A percentile compares a stretch with the other conserved stretches of the same genome.
phyloP scores from a whole-genome alignment of 2,888 invertebrate genomes.

The Cancer borealis region DNA sequence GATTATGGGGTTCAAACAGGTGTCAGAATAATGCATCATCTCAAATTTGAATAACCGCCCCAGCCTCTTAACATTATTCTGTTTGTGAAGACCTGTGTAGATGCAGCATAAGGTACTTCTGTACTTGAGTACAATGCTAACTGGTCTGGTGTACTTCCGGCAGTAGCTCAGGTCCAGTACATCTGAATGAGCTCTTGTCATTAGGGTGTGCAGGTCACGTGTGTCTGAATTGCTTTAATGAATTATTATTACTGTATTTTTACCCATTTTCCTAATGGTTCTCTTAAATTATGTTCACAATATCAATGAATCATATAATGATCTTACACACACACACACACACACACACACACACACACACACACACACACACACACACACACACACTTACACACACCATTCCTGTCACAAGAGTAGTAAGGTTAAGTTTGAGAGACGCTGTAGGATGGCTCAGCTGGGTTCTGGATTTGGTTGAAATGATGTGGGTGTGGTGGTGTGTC shows the following conservation, averaged over 20 bases:
- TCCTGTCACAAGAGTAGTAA: not conserved
- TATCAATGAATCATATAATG: not conserved
- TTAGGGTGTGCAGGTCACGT: too few relatives aligned
- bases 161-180: too few relatives aligned
- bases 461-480: not conserved
- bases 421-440: not conserved
- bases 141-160: too few relatives aligned
- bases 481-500: constrained; percentile 20
- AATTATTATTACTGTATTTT: not conserved
- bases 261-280: not conserved
- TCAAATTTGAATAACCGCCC: too few relatives aligned
- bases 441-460: not conserved
- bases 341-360: not conserved
- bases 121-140: too few relatives aligned
- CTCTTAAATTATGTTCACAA: not conserved
- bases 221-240: not conserved
- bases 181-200: too few relatives aligned
- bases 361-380: too few relatives aligned
- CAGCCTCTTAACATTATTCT: too few relatives aligned
- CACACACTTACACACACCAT: not conserved
- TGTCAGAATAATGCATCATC: too few relatives aligned
- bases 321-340: not conserved
- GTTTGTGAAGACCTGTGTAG: too few relatives aligned
- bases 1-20: too few relatives aligned
- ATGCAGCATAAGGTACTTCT: too few relatives aligned